A percentile compares a stretch with the other conserved stretches of the same genome.
Conservation (phyloP, 2,113 vertebrate genomes). For the Mystacornis crossleyi region DNA sequence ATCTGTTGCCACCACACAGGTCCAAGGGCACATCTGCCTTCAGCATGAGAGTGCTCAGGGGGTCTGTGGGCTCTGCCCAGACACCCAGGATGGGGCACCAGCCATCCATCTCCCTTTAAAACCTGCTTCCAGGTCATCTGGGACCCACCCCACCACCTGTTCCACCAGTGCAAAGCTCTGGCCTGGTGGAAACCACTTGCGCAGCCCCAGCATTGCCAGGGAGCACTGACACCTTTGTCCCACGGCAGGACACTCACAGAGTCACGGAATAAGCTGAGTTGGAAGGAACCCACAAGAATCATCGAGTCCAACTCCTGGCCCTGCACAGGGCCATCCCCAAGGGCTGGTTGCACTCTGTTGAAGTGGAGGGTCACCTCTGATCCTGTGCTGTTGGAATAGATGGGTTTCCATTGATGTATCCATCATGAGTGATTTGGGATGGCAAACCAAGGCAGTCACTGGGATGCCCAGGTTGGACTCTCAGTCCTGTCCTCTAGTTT, state of each 20-base stretch:
- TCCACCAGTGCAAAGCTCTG: background rate
- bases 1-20: background rate
- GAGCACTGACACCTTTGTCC: background rate
- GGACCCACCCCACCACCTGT: background rate
- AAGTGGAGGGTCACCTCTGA: background rate
- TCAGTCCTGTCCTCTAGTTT: background rate
- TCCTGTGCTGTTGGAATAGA: background rate
- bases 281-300: background rate
- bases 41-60: background rate
- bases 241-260: background rate
- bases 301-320: rapidly evolving
- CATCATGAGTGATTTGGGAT: rapidly evolving
- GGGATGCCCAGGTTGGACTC: background rate
- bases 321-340: background rate
- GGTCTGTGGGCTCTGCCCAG: background rate
- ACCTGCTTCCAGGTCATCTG: background rate
- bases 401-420: background rate
- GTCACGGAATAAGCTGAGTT: background rate
- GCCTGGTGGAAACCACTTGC: background rate
- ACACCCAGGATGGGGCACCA: background rate
- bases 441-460: rapidly evolving
- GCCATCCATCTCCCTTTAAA: background rate
- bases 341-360: background rate
- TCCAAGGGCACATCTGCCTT: background rate
- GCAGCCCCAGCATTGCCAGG: background rate